Evolutionary conservation across 2,797 vertebrate species (phyloP).

Genomic region (Rhinoraja longicauda): DNA sequence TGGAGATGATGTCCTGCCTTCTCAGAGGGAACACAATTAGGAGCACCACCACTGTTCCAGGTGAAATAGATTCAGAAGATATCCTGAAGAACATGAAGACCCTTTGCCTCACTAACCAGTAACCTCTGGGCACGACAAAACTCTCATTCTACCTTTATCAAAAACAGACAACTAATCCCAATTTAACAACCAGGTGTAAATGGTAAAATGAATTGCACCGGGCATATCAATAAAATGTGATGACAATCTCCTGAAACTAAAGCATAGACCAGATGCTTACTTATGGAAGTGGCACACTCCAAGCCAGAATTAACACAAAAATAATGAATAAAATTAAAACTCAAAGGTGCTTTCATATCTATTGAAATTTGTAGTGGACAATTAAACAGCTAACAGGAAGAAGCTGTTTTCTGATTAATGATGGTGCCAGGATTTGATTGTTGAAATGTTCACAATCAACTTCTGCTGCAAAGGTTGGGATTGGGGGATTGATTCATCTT

Average conservation of each 20-base stretch:
- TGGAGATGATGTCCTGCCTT: background rate
- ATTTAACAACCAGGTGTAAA: background rate
- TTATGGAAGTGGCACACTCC: background rate
- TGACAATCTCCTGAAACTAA: background rate
- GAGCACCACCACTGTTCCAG: background rate
- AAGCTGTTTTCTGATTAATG: too few relatives aligned
- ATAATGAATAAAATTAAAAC: too few relatives aligned
- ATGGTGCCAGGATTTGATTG: too few relatives aligned
- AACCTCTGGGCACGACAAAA: background rate
- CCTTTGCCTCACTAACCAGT: background rate
- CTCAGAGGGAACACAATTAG: background rate
- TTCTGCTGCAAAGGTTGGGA: background rate
- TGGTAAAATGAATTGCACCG: background rate
- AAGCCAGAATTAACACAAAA: too few relatives aligned
- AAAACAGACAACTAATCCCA: background rate
- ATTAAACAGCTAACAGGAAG: too few relatives aligned
- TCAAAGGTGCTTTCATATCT: too few relatives aligned
- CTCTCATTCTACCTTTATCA: background rate
- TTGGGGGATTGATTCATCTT: background rate
- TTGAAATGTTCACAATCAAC: too few relatives aligned
- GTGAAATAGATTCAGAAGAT: background rate
- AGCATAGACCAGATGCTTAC: background rate
- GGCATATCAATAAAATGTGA: background rate
- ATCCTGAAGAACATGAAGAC: background rate
- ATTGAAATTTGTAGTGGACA: too few relatives aligned